A percentile compares a stretch with the other conserved stretches of the same genome.
Conservation (phyloP, 2,797 vertebrate genomes). For the Hyperoplus lanceolatus region DNA sequence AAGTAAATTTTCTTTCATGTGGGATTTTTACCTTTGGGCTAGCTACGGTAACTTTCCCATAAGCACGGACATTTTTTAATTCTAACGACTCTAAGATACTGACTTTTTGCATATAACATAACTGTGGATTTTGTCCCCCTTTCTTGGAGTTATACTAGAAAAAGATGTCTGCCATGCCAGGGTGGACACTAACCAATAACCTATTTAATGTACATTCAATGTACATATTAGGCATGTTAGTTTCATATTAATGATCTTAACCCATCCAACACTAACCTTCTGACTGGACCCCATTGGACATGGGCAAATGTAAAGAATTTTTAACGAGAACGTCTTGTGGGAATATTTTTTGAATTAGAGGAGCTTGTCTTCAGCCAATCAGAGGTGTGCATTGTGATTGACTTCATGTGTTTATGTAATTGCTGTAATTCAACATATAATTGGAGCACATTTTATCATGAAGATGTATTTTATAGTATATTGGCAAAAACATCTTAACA, state of each 20-base stretch:
- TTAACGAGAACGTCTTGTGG: neutral
- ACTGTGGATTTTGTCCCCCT: neutral
- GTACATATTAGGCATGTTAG: neutral
- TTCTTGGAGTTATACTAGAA: neutral
- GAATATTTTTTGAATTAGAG: slow-evolving; percentile 14
- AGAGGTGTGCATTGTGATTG: neutral
- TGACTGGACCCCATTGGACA: slow-evolving; percentile 18
- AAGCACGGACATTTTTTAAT: too few relatives aligned
- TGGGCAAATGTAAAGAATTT: slow-evolving; percentile 7
- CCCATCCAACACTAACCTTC: neutral
- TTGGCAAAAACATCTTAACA: slow-evolving; percentile 7
- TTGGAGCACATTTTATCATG: neutral
- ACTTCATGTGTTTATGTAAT: too few relatives aligned
- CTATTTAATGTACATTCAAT: neutral
- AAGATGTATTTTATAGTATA: neutral
- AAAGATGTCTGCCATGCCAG: neutral
- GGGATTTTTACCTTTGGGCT: too few relatives aligned
- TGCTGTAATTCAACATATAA: too few relatives aligned
- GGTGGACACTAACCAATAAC: neutral
- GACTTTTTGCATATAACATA: neutral
- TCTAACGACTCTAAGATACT: too few relatives aligned
- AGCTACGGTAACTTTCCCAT: too few relatives aligned
- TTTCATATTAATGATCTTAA: slow-evolving; percentile 11
- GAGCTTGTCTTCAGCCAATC: slow-evolving; percentile 14
- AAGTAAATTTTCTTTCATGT: too few relatives aligned